Percentiles rank a stretch among this genome's conserved stretches.
Conservation (phyloP, 1,140 invertebrate genomes). For the Temnothorax nylanderi region DNA sequence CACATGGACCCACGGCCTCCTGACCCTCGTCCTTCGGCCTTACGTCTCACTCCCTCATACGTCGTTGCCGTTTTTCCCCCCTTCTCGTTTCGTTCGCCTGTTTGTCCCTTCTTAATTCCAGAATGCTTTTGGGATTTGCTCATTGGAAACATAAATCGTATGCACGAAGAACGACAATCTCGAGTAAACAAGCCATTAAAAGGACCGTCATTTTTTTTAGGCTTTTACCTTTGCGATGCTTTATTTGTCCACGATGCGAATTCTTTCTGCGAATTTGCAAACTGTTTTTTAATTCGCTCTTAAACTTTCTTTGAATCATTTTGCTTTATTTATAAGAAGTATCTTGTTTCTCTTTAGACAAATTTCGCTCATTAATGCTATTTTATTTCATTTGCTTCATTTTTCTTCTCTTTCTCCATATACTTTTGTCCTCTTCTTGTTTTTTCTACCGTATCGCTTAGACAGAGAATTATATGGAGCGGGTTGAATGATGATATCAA, state of each 20-base stretch:
- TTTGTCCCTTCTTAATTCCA: conserved; percentile 48
- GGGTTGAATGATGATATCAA: conserved; percentile 74
- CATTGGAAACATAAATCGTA: conserved; percentile 52
- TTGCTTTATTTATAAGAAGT: neutral
- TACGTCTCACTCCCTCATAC: conserved; percentile 18
- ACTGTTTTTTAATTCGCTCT: neutral
- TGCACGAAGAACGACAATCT: conserved; percentile 41
- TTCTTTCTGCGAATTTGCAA: conserved; percentile 12
- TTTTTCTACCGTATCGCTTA: conserved; percentile 46
- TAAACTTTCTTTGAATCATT: neutral
- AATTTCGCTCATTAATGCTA: neutral
- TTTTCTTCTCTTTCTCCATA: neutral
- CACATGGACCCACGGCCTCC: conserved; percentile 69
- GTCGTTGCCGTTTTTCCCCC: neutral
- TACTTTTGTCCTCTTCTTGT: conserved; percentile 15
- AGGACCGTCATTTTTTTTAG: conserved; percentile 31
- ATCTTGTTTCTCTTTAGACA: neutral
- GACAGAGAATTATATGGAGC: conserved; percentile 58
- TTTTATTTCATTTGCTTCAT: neutral
- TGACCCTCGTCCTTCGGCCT: conserved; percentile 40
- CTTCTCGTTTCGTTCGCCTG: neutral
- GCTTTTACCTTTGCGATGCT: conserved; percentile 10
- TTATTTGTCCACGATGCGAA: conserved; percentile 11
- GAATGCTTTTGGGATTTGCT: conserved; percentile 56
- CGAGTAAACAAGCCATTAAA: conserved; percentile 50